Conservation (phyloP, 1,140 invertebrate species). For the Amyelois transitella region DNA sequence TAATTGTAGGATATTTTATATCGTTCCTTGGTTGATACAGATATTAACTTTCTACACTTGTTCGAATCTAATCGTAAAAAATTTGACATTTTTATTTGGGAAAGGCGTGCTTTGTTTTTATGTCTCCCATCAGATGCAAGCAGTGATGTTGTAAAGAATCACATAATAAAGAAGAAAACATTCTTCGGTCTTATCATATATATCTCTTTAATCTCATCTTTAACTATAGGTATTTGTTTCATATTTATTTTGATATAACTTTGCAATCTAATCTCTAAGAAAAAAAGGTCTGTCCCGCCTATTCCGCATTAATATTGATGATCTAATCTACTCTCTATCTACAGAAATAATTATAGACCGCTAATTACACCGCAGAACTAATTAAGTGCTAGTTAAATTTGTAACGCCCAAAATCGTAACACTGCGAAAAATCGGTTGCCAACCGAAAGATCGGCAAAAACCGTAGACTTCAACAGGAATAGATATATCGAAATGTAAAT, state of each 20-base stretch:
- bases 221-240: too few species aligned
- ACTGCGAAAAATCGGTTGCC: background rate
- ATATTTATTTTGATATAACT: too few species aligned
- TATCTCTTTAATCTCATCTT: too few species aligned
- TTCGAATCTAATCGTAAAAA: background rate
- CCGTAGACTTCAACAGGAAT: background rate
- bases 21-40: background rate
- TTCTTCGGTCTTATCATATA: too few species aligned
- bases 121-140: too few species aligned
- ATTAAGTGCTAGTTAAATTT: slow-evolving; percentile 1
- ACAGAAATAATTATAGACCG: background rate
- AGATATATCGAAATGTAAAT: background rate
- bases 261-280: too few species aligned
- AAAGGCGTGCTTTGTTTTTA: too few species aligned
- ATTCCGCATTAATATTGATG: background rate
- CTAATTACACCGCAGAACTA: background rate
- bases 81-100: background rate
- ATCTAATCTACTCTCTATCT: background rate
- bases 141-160: too few species aligned
- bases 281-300: too few species aligned
- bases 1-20: background rate
- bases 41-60: background rate
- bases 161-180: too few species aligned
- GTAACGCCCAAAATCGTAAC: slow-evolving; percentile 1
- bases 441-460: background rate